Percentiles rank a stretch among this genome's conserved stretches.
These are phyloP conservation scores for Holothuria scabra DNA, from an alignment of 53 echinoderm and acorn worm species.

Conservation along the genomic window DNA sequence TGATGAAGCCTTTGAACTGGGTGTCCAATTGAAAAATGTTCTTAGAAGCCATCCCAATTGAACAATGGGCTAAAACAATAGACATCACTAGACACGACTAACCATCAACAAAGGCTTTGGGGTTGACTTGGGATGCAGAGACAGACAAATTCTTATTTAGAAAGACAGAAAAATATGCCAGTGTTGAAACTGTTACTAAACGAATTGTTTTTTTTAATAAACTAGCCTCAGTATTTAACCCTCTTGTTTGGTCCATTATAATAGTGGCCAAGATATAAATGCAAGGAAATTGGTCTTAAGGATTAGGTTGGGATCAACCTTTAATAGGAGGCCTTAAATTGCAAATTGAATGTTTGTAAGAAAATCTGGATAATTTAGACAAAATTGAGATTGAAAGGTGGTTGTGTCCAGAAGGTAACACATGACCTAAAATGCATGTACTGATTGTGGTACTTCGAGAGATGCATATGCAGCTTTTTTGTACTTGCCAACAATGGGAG, in stretches of 20 bases:
- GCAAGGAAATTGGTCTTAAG: constrained; percentile 65
- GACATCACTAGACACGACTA: constrained; percentile 40
- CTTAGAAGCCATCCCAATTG: constrained; percentile 51
- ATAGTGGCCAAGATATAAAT: constrained; percentile 69
- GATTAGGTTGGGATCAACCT: constrained; percentile 71
- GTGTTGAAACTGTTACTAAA: constrained; percentile 48
- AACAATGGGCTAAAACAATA: constrained; percentile 61
- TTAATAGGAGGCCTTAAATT: constrained; percentile 55
- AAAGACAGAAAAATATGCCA: constrained; percentile 54
- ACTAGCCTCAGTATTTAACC: constrained; percentile 73
- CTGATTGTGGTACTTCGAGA: constrained; percentile 18
- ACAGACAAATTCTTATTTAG: constrained; percentile 70
- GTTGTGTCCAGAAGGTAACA: too few species aligned
- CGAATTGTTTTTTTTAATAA: constrained; percentile 68
- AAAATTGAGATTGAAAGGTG: constrained; percentile 12
- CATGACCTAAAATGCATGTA: background rate
- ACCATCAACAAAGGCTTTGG: constrained; percentile 54
- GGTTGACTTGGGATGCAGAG: constrained; percentile 72
- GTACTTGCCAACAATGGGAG: background rate
- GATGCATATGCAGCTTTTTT: constrained; percentile 33
- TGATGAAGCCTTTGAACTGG: constrained; percentile 67
- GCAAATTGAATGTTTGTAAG: background rate
- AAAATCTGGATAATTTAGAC: background rate
- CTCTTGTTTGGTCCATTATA: constrained; percentile 66
- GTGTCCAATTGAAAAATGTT: constrained; percentile 65